Percentiles rank a stretch among this genome's conserved stretches.
These are phyloP conservation scores for Zeugodacus cucurbitae DNA, from an alignment of 1,140 invertebrate genomes.

Conservation along the genomic window DNA sequence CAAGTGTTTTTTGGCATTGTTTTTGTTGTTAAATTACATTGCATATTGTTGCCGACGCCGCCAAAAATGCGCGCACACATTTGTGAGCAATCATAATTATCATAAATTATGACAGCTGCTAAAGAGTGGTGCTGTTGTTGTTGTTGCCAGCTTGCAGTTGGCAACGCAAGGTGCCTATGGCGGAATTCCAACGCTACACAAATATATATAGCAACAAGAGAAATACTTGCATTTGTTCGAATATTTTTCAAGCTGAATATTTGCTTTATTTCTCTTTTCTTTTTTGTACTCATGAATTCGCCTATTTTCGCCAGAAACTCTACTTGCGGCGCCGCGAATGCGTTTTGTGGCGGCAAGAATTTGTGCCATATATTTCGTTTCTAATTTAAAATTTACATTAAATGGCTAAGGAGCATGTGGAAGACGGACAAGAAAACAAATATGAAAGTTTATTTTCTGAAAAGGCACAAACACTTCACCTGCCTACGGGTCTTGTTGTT, in stretches of 20 bases:
- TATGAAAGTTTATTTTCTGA: background rate
- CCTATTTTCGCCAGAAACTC: background rate
- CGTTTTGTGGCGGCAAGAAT: background rate
- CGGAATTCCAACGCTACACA: background rate
- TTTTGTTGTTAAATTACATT: too few species aligned
- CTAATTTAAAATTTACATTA: background rate
- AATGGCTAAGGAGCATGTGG: background rate
- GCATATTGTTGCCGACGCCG: background rate
- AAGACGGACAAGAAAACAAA: background rate
- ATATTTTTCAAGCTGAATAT: background rate
- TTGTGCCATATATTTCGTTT: constrained; percentile 9
- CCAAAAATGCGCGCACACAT: background rate
- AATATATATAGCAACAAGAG: background rate
- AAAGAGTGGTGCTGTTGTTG: background rate
- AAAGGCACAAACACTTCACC: background rate
- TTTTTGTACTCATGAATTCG: too few species aligned
- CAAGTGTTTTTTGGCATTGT: background rate
- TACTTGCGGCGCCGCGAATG: background rate
- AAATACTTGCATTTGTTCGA: background rate
- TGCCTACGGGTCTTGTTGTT: background rate
- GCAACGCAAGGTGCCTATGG: background rate
- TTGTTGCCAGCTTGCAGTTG: background rate
- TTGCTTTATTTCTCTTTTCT: background rate
- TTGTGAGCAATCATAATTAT: background rate
- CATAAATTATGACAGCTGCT: constrained; percentile 34